phyloP scores from a whole-genome alignment of 2,888 invertebrate species.

The Aspidiotus destructor region DNA sequence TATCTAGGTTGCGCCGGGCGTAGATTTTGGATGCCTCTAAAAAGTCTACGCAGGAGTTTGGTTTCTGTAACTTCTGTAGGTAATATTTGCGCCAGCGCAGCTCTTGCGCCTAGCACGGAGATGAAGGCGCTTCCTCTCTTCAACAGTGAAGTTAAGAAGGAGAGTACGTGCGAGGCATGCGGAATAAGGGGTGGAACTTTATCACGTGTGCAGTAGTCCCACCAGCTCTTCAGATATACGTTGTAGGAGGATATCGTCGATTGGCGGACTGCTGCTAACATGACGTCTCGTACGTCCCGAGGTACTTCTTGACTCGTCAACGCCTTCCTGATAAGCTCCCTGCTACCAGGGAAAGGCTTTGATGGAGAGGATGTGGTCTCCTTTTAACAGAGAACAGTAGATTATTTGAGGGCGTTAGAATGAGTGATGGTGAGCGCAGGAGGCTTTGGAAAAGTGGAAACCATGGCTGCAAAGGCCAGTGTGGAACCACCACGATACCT shows the following conservation, averaged over 20 bases:
- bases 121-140: not conserved
- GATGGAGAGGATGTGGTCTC: too few species aligned
- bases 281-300: not conserved
- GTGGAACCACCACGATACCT: not conserved
- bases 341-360: slow-evolving; percentile 6
- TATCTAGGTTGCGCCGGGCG: slow-evolving; percentile 1
- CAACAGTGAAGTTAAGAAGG: not conserved
- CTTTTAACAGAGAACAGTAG: not conserved
- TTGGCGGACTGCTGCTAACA: not conserved
- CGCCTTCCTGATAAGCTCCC: not conserved
- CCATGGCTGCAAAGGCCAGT: not conserved
- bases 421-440: not conserved
- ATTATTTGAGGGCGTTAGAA: not conserved
- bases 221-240: not conserved
- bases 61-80: not conserved
- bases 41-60: not conserved
- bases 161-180: not conserved
- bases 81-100: not conserved
- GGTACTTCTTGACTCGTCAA: not conserved
- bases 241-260: not conserved
- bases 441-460: not conserved
- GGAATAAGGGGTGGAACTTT: not conserved
- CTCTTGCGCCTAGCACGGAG: too few species aligned
- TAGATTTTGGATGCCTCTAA: not conserved
- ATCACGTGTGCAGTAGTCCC: not conserved